Base-by-base conservation (phyloP, 2,797 vertebrate genomes). In the Pseudomugil tenellus region DNA sequence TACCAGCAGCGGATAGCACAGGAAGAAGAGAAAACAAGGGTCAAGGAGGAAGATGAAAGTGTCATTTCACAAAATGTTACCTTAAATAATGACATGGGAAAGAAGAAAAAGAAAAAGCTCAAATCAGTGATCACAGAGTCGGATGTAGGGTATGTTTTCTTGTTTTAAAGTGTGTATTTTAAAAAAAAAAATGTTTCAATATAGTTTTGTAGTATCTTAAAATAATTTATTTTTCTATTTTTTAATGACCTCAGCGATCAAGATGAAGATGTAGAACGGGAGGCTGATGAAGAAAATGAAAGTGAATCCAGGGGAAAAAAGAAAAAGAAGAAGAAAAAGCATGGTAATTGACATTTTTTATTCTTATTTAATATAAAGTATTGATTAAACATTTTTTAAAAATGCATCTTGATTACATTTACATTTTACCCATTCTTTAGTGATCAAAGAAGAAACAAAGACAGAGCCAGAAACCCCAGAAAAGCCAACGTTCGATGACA, bases 41-140 rank as follows among this genome's bases (percentile, higher is more conserved):
- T 74, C 76, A 95, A 91, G 78, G 95, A 92, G 58, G 90, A 91
- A 70, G 90, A 93, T 46, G 91, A 94, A 78, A 88, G 93, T 5
- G 3, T 79, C 28, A 70, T 89, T 52, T 89, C 91, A 57, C 86
- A 80, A 52, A 90, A 87, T 62, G 64, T 82, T 41, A 48, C 73
- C 6, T 64, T 95, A 63, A 96, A 93, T 70, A 95, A 92, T 83
- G 94, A 97, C 57, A 76, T 87, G 11, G 90, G 93, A 60, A 98
- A 95, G 89, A 97, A 96, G 82, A 98, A 95, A 84, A 98, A 96
- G 92, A 97, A 96, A 76, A 97, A 96, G 88, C 88, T 94, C 16
- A 86, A 63, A 63, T 82, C 91, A 46, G 67, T 81, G 21, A 72
- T 81, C 48, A 80, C 84, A 64, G 93, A 96, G 62, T 85, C 80